phyloP scores from a whole-genome alignment of 2,797 vertebrate species.

The Rhinoraja longicauda region DNA sequence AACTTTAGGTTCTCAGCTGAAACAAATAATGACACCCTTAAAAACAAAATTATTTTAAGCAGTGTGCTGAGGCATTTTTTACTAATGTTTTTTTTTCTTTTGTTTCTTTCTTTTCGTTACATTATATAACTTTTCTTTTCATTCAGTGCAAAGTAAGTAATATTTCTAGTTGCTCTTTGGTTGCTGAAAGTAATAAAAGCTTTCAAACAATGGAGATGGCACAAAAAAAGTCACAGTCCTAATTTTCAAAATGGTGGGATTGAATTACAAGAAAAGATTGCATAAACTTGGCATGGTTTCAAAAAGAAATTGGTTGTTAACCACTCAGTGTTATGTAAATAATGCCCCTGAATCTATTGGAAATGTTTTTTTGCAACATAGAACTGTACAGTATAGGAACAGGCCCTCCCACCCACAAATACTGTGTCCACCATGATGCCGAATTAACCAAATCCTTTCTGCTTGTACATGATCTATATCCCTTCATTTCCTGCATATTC shows the following conservation, averaged over 20 bases:
- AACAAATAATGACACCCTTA: neutral
- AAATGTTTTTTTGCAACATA: too few relatives aligned
- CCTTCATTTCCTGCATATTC: too few relatives aligned
- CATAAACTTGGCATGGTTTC: neutral
- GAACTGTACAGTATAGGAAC: too few relatives aligned
- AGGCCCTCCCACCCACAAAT: too few relatives aligned
- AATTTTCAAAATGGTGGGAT: neutral
- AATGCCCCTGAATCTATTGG: too few relatives aligned
- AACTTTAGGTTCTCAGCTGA: neutral
- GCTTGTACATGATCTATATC: too few relatives aligned
- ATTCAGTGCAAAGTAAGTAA: neutral
- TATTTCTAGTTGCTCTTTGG: neutral
- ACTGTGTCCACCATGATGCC: too few relatives aligned
- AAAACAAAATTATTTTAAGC: neutral
- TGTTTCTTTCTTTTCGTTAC: neutral
- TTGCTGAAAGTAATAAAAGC: neutral
- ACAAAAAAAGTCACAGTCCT: neutral
- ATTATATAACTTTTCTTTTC: neutral
- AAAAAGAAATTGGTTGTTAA: too few relatives aligned
- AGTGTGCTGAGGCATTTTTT: neutral
- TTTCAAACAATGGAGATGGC: neutral
- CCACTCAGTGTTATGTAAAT: too few relatives aligned
- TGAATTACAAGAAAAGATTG: neutral
- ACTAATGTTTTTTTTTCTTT: neutral
- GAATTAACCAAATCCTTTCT: too few relatives aligned